These are phyloP conservation scores for Merodon equestris DNA, from an alignment of 2,888 invertebrate species.

Conservation along the genomic window DNA sequence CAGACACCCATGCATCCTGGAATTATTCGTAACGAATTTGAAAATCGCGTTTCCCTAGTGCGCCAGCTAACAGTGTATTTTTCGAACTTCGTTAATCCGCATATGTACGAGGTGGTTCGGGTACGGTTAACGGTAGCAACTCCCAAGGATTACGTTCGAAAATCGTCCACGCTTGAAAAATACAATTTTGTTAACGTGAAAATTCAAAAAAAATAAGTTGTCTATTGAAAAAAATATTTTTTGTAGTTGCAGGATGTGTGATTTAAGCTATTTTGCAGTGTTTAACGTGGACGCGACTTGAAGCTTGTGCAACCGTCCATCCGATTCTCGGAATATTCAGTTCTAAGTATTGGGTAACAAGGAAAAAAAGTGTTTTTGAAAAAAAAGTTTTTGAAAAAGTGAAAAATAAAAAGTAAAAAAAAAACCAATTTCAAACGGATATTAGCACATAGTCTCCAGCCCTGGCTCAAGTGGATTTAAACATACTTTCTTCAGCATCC, in stretches of 20 bases:
- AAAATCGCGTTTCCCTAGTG: background rate
- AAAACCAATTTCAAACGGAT: slow-evolving; percentile 7
- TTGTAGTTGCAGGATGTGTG: slow-evolving; percentile 58
- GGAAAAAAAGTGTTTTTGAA: slow-evolving; percentile 36
- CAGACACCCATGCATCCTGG: slow-evolving; percentile 30
- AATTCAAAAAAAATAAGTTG: slow-evolving; percentile 5
- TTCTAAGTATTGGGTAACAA: background rate
- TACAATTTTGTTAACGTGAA: slow-evolving; percentile 3
- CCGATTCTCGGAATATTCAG: slow-evolving; percentile 2
- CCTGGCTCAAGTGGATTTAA: slow-evolving; percentile 71
- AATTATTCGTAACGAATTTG: slow-evolving; percentile 33
- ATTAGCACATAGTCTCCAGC: slow-evolving; percentile 11
- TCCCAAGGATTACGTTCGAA: slow-evolving; percentile 25
- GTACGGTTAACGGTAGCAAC: slow-evolving; percentile 29
- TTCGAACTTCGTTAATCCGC: slow-evolving; percentile 32
- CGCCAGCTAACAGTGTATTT: background rate
- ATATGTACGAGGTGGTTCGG: slow-evolving; percentile 42
- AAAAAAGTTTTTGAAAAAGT: slow-evolving; percentile 30
- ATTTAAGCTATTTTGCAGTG: slow-evolving; percentile 24
- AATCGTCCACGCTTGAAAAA: slow-evolving; percentile 11
- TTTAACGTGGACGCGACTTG: slow-evolving; percentile 59
- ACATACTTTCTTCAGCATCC: slow-evolving; percentile 67
- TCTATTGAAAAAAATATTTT: slow-evolving; percentile 6
- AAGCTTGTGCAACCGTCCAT: slow-evolving; percentile 11
- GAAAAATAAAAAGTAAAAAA: slow-evolving; percentile 38